phyloP scores from a whole-genome alignment of 1,140 invertebrate genomes.

The Apolygus lucorum region DNA sequence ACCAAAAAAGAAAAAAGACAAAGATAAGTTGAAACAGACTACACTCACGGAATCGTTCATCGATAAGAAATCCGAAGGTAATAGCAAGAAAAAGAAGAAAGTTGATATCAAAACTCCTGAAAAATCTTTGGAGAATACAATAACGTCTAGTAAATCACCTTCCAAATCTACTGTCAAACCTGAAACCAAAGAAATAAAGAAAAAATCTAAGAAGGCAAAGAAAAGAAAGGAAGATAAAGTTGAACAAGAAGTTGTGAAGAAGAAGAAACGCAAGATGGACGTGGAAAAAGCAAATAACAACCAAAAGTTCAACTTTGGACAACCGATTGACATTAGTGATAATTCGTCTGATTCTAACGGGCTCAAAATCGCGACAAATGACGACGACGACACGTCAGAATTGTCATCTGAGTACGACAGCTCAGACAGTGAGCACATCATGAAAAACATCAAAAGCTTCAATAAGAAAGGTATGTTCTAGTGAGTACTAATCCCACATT shows the following conservation, averaged over 20 bases:
- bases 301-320: background rate
- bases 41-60: too few species aligned
- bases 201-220: background rate
- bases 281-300: background rate
- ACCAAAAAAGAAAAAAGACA: too few species aligned
- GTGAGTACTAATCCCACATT: too few species aligned
- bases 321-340: constrained; percentile 1
- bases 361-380: background rate
- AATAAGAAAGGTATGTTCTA: too few species aligned
- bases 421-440: constrained; percentile 5
- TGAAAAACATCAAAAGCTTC: constrained; percentile 8
- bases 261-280: constrained; percentile 4
- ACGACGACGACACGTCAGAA: constrained; percentile 1
- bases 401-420: constrained; percentile 5
- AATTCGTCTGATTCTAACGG: background rate
- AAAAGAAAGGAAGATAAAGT: background rate
- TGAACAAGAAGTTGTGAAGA: background rate
- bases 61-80: too few species aligned
- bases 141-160: too few species aligned
- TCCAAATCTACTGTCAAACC: too few species aligned
- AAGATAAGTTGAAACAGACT: too few species aligned
- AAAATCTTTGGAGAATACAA: too few species aligned
- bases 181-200: too few species aligned
- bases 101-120: too few species aligned
- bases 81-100: too few species aligned